Conservation (phyloP, 2,113 vertebrate genomes). For the Limanda limanda region DNA sequence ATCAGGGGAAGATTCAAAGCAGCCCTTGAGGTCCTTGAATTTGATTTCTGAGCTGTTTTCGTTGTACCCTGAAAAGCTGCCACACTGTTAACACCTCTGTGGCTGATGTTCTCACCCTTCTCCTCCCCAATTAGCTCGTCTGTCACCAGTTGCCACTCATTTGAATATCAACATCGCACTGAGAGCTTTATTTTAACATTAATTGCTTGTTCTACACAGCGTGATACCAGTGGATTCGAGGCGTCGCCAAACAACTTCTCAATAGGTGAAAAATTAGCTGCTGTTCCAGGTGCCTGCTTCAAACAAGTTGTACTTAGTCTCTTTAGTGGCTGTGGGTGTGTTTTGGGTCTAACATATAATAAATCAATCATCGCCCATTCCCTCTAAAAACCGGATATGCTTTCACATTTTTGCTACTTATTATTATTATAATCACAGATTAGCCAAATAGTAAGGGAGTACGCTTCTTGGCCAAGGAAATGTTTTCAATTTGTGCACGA, state of each 20-base stretch:
- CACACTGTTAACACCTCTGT: constrained; percentile 28
- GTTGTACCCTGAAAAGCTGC: background rate
- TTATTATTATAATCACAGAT: no score
- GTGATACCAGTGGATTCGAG: background rate
- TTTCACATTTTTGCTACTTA: background rate
- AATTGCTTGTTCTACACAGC: background rate
- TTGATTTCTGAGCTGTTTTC: constrained; percentile 5
- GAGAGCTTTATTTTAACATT: background rate
- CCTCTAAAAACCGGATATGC: background rate
- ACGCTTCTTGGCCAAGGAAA: no score
- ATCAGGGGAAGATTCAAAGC: constrained; percentile 1
- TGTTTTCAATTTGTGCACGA: no score
- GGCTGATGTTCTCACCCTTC: constrained; percentile 38
- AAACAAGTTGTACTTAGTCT: background rate
- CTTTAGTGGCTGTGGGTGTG: background rate
- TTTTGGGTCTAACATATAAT: background rate
- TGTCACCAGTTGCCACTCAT: constrained; percentile 6
- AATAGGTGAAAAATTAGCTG: background rate
- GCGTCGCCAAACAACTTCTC: background rate
- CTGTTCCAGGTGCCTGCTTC: background rate
- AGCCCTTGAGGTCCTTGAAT: constrained; percentile 4
- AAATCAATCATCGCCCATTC: background rate
- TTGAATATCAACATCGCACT: background rate
- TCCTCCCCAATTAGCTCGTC: constrained; percentile 24
- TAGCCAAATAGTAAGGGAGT: no score